Conservation (phyloP, 2,113 vertebrate species). For the Ameiurus melas region DNA sequence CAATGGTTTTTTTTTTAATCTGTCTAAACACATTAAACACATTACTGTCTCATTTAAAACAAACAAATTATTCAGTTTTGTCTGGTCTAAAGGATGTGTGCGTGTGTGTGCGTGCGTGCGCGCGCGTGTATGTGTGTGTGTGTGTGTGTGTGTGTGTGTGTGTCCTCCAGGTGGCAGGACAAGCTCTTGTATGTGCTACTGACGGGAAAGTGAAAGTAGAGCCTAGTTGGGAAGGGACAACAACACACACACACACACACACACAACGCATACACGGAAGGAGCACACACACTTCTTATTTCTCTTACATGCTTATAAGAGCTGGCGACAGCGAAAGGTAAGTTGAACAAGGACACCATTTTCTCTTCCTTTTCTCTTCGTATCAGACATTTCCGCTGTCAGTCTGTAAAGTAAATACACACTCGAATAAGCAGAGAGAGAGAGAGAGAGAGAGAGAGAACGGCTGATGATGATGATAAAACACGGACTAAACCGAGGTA, state of each 20-base stretch:
- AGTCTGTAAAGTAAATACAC: background rate
- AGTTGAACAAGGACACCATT: background rate
- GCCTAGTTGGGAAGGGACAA: conserved; percentile 24
- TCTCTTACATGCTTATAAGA: conserved; percentile 32
- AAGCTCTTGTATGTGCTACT: background rate
- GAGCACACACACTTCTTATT: conserved; percentile 26
- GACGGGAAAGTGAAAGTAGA: conserved; percentile 40
- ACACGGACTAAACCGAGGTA: background rate
- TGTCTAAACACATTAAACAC: background rate
- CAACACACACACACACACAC: background rate
- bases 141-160: background rate
- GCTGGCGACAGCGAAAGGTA: conserved; percentile 44
- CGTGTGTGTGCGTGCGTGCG: background rate
- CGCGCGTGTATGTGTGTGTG: background rate
- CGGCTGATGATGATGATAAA: background rate
- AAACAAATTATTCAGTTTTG: background rate
- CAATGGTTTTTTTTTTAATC: background rate
- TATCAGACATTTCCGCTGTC: background rate
- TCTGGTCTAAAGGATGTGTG: background rate
- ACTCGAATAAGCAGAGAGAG: background rate
- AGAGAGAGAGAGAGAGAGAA: background rate
- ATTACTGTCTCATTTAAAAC: background rate
- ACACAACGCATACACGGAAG: conserved; percentile 32
- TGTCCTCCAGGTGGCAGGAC: conserved; percentile 4
- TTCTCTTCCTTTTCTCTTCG: background rate